phyloP scores from a whole-genome alignment of 1,140 invertebrate genomes.

The Pseudoatta argentina region DNA sequence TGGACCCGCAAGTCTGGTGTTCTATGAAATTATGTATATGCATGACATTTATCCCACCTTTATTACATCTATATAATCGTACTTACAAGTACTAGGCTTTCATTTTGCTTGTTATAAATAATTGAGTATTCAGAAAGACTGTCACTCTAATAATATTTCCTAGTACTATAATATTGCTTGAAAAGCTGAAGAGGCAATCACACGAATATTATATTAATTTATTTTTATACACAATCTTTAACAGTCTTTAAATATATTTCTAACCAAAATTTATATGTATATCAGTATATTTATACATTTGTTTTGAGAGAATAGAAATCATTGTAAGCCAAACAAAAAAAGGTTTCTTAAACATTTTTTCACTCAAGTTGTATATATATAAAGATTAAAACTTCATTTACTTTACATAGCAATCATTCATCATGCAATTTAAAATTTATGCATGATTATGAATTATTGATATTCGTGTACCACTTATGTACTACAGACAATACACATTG shows the following conservation, averaged over 20 bases:
- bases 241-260: background rate
- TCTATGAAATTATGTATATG: conserved; percentile 3
- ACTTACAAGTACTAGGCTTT: conserved; percentile 32
- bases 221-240: conserved; percentile 21
- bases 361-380: background rate
- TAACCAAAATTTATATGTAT: background rate
- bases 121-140: conserved; percentile 31
- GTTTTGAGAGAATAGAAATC: background rate
- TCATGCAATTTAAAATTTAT: conserved; percentile 56
- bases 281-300: no score
- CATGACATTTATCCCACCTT: background rate
- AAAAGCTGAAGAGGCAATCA: background rate
- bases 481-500: no score
- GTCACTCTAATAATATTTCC: background rate
- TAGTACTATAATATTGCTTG: background rate
- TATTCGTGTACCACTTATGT: no score
- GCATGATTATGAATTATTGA: conserved; percentile 10
- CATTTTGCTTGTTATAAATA: conserved; percentile 31
- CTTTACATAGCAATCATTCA: conserved; percentile 18
- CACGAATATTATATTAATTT: background rate
- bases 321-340: background rate
- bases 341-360: background rate
- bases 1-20: conserved; percentile 5
- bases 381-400: conserved; percentile 4
- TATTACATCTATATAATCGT: background rate